phyloP scores from a whole-genome alignment of 2,113 vertebrate species.

The Cinclus mexicanus region DNA sequence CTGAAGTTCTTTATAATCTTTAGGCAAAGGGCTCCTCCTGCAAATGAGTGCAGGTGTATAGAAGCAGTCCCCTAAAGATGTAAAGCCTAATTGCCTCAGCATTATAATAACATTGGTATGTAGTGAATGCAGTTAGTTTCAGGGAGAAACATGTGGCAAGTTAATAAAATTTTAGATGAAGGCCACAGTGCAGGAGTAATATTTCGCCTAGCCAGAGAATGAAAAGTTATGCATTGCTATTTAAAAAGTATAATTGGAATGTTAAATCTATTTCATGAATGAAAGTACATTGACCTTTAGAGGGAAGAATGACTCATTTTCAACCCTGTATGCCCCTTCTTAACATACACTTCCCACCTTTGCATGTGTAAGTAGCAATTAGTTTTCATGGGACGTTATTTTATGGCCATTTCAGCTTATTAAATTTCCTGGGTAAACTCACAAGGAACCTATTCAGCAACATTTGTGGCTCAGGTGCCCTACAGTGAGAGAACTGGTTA shows the following conservation, averaged over 20 bases:
- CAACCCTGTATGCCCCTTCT: conserved; percentile 15
- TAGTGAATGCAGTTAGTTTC: conserved; percentile 10
- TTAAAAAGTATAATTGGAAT: conserved; percentile 55
- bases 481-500: neutral
- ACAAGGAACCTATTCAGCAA: neutral
- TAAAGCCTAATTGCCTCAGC: conserved; percentile 6
- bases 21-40: neutral
- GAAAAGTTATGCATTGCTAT: conserved; percentile 53
- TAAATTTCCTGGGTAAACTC: conserved; percentile 39
- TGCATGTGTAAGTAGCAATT: conserved; percentile 45
- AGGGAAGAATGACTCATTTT: conserved; percentile 45
- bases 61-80: neutral
- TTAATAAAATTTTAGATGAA: conserved; percentile 55
- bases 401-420: conserved; percentile 37
- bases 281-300: conserved; percentile 25
- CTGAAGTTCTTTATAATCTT: neutral
- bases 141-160: conserved; percentile 15
- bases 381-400: conserved; percentile 34
- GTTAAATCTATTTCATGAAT: conserved; percentile 56
- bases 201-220: conserved; percentile 13
- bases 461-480: neutral
- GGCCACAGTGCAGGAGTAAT: conserved; percentile 13
- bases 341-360: conserved; percentile 20
- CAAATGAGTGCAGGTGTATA: neutral
- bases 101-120: neutral